Base-by-base conservation (phyloP, 2,797 vertebrate genomes). In the Antrozous pallidus region DNA sequence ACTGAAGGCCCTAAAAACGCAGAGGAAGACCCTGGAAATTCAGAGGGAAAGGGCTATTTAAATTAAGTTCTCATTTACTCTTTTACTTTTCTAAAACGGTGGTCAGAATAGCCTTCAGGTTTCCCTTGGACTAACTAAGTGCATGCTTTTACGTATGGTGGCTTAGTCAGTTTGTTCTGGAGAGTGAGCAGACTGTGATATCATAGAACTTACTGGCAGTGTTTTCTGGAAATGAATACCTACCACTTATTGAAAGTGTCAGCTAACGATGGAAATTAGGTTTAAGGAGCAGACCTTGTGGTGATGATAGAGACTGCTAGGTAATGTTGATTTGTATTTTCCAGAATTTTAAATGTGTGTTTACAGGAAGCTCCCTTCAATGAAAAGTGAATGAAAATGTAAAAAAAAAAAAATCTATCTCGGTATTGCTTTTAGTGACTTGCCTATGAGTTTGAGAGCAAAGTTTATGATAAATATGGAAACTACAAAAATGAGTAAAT, bases 151-250 rank as follows among this genome's bases (percentile, higher is more conserved):
- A 65, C 58, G 65, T 96, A 94, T 97, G 95, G 73, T 95, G 82
- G 67, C 94, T 96, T 95, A 94, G 51, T 97, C 96, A 95, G n/a
- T 54, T 96, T 84, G 87, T 56, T 90, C 90, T 96, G 82, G 1
- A 95, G 92, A 95, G 40, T 94, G 92, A 92, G 42, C 67, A 93
- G 82, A 69, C 38, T 94, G 2, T 97, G 93, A 86, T 95, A 87
- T 91, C 56, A 86, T 75, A 74, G 38, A 95, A 84, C 90, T 98
- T 97, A 96, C 88, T 97, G 95, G 82, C 89, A 97, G 24, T 86
- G 84, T 87, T 95, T 97, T 97, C 88, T 97, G 82, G 94, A 96
- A 97, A 97, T 96, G 96, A 97, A 42, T 97, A 93, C 93, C 96
- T 45, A 74, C 78, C 92, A 87, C 12, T 97, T 78, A 77, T 83